Base-by-base conservation (phyloP, 2,797 vertebrate genomes). In the Falco columbarius region DNA sequence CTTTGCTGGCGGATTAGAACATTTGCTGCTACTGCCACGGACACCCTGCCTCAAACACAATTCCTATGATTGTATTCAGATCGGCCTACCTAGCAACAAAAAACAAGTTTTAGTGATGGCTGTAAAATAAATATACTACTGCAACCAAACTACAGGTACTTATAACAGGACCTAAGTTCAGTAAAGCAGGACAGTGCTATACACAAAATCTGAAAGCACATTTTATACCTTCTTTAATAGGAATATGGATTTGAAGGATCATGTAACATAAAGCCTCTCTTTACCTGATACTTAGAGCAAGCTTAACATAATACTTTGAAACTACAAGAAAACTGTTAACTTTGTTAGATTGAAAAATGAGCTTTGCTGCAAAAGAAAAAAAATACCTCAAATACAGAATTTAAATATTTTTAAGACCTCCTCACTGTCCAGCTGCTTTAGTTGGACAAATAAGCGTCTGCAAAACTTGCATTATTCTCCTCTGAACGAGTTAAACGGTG, bases 331-430 rank as follows among this genome's bases (percentile, higher is more conserved):
- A 91, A 65, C 3, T 8, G 7, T 32, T 32, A 71, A 23, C 11
- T 93, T 5, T 68, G 8, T 22, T 36, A 70, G 1, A 70, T 18
- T 49, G 1, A 38, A 86, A 65, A 55, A 21, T 0, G 1, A 49
- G 4, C 2, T 75, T 30, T 23, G 2, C 4, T 34, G 2, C 14
- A 34, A 40, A 2, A 32, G 74, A 24, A 47, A 34, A 34, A 21
- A 32, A 62, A 29, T 62, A 15, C 9, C 3, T 16, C 34, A 66
- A 5, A 19, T 17, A 58, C 0, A 0, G 0, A 61, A 44, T 8
- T 36, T 14, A 32, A 79, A 47, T 5, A 6, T 19, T 88, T 59
- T 38, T 9, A 10, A 23, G 19, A 54, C 14, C n/a, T 29, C 18
- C 23, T 65, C 10, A 21, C 6, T 13, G 4, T 27, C 49, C 62